Base-by-base conservation (phyloP, 2,113 vertebrate genomes). In the Erpornis zantholeuca region DNA sequence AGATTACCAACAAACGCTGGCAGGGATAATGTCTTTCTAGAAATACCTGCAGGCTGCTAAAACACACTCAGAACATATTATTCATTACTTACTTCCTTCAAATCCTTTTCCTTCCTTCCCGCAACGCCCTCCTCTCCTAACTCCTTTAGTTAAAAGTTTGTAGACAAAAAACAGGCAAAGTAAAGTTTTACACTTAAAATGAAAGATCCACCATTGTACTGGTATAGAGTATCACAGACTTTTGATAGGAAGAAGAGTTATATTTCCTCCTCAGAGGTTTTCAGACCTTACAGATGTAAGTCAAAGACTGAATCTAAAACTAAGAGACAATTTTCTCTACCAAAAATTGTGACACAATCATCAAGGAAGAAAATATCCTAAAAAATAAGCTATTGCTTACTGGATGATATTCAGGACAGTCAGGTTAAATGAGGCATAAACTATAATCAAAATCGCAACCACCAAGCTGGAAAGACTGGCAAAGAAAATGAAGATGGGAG, bases 381-480 rank as follows among this genome's bases (percentile, higher is more conserved):
- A 68, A 89, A 80, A 73, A 73, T 23, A 83, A 65, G 36, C 10
- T 45, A 71, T 31, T 90, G 8, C 54, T 85, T 78, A 23, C 45
- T 87, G 63, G 27, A 69, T 80, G 76, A 59, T 84, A 90, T 78
- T 92, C 64, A 93, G 75, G 80, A 82, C 31, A 91, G 76, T 42
- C 70, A 77, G 65, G 86, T 82, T 88, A 94, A 94, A 85, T 63
- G 86, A 93, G n/a, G 52, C 72, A 91, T 61, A 47, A 92, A 94
- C 57, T 61, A 40, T 57, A 91, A 96, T 87, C 78, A 90, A 77
- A 90, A 84, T 64, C 1, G 0, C 36, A 80, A 49, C 70, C 70
- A 83, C 44, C 59, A 86, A 91, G 50, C 76, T 61, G 52, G n/a
- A 90, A 94, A 90, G 69, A 85, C 33, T 72, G 33, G 75, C 49